phyloP scores from a whole-genome alignment of 2,888 invertebrate genomes.

The Brachyptera risi region DNA sequence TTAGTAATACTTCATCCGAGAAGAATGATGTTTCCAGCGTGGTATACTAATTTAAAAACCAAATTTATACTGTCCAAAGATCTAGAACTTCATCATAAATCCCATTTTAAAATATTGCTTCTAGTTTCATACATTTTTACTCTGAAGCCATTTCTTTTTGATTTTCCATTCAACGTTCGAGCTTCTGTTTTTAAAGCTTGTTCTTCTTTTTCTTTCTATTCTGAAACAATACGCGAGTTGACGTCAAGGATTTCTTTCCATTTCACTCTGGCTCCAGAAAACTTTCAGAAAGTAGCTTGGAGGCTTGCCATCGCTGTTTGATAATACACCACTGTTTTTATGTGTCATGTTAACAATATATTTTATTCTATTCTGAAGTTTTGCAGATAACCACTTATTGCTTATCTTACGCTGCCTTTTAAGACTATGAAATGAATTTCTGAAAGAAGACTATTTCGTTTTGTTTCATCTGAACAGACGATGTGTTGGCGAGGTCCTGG shows the following conservation, averaged over 20 bases:
- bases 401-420: constrained; percentile 14
- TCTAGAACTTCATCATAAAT: no score
- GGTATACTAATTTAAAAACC: no score
- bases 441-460: background rate
- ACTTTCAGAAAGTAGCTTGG: constrained; percentile 13
- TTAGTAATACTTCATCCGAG: no score
- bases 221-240: no score
- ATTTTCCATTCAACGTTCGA: background rate
- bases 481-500: constrained; percentile 7
- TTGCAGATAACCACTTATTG: constrained; percentile 19
- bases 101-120: no score
- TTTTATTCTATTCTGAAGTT: constrained; percentile 20
- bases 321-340: constrained; percentile 17
- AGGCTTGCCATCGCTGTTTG: constrained; percentile 14
- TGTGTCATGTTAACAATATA: constrained; percentile 20
- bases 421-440: background rate
- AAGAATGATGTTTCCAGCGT: no score
- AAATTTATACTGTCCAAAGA: no score
- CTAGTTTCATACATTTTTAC: no score
- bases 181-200: background rate
- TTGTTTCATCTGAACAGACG: background rate
- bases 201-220: background rate
- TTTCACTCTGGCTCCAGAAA: constrained; percentile 7
- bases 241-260: no score
- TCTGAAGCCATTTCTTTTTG: no score